Conservation (phyloP, 2,797 vertebrate genomes). For the Poliocrania exsul region DNA sequence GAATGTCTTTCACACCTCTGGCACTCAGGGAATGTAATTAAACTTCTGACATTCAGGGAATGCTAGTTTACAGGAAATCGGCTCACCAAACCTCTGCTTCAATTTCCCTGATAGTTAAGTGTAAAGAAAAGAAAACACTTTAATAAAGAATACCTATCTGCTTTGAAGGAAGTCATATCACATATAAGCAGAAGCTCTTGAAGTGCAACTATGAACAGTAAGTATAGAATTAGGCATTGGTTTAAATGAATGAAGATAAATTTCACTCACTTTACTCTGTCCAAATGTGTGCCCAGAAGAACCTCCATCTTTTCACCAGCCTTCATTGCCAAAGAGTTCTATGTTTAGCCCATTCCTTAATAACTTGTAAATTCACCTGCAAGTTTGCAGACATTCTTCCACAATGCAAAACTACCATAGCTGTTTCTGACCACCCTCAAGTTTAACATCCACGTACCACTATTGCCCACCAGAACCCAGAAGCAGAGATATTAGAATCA, state of each 20-base stretch:
- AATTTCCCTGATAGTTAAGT: background rate
- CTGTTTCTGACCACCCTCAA: fast-evolving
- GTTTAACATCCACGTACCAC: background rate
- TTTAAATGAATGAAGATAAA: background rate
- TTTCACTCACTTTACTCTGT: background rate
- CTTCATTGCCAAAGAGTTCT: background rate
- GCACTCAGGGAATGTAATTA: background rate
- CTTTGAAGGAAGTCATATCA: background rate
- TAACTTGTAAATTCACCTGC: background rate
- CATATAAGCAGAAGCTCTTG: background rate
- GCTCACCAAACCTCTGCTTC: background rate
- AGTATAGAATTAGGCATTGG: background rate
- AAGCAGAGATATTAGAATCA: background rate
- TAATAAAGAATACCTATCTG: background rate
- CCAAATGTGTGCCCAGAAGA: background rate
- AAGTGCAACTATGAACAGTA: background rate
- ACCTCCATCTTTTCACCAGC: background rate
- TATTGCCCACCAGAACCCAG: no score
- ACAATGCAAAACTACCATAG: background rate
- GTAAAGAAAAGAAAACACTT: background rate
- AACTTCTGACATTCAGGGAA: background rate
- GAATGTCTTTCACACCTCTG: background rate
- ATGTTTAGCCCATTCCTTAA: background rate
- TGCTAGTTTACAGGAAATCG: background rate
- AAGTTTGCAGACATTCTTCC: background rate